A percentile compares a stretch with the other conserved stretches of the same genome.
Conservation (phyloP, 1,140 invertebrate genomes). For the Bombus superbus region DNA sequence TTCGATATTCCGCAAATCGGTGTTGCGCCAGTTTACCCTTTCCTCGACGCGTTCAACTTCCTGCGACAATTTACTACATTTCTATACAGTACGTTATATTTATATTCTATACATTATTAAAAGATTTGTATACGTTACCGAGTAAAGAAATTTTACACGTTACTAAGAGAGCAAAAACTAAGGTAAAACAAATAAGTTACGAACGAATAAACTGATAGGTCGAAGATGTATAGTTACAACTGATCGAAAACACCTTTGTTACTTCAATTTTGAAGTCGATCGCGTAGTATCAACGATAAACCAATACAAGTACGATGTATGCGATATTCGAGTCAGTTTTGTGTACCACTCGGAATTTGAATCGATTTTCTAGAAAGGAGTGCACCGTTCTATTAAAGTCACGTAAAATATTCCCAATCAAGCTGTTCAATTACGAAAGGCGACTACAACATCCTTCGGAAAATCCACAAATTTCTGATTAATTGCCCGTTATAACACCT, state of each 20-base stretch:
- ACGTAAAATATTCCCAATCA: neutral
- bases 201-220: neutral
- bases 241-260: neutral
- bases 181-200: neutral
- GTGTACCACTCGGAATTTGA: neutral
- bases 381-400: constrained; percentile 3
- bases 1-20: neutral
- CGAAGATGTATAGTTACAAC: too few species aligned
- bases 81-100: too few species aligned
- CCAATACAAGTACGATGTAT: too few species aligned
- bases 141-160: too few species aligned
- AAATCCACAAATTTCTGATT: neutral
- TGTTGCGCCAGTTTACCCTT: neutral
- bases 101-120: too few species aligned
- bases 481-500: neutral
- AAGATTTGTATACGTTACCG: too few species aligned
- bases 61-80: neutral
- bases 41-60: neutral
- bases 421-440: neutral
- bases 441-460: neutral
- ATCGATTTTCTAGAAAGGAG: neutral
- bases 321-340: too few species aligned
- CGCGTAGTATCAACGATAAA: too few species aligned
- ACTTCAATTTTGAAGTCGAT: neutral
- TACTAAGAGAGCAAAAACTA: too few species aligned